Base-by-base conservation (phyloP, 2,797 vertebrate species). In the Acrossocheilus fasciatus region DNA sequence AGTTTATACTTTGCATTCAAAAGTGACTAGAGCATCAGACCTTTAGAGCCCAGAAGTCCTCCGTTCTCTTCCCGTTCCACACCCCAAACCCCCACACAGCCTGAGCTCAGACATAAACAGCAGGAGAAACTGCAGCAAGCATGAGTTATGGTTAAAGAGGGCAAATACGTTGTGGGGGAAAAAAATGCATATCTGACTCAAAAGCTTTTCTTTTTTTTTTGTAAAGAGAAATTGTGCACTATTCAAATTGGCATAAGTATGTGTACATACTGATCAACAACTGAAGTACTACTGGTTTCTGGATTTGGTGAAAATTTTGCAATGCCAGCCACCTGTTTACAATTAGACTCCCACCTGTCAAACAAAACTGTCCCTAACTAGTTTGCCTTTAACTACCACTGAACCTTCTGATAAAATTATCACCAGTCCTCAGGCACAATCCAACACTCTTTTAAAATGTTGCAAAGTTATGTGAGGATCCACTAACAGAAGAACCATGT, bases 271-370 rank as follows among this genome's bases (percentile, higher is more conserved):
- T 66, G 62, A 30, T 34, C 64, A 66, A 66, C 30, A 34, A 66
- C 64, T 34, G 30, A 34, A 36, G 84, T 81, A 84, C 23, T 15
- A 17, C 6, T 34, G 2, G 18, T 68, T 47, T 43, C 17, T 57
- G 57, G 17, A 34, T 52, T 41, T 26, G 23, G 52, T 45, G 20
- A 74, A 87, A 26, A 80, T 12, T 14, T 18, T 52, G 45, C 34
- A 43, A 23, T 85, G 47, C 47, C 73, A 73, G 86, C 89, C 91
- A 93, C 91, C 92, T 93, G 93, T 92, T 89, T 80, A 89, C 90
- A 91, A 89, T 94, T 90, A 93, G 92, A 91, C 90, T 83, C 88
- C 89, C 92, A 94, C 90, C 92, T 93, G 92, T 85, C 89, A 90
- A 90, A 89, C 91, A 91, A 94, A 93, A 91, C 18, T 76, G 91